A percentile compares a stretch with the other conserved stretches of the same genome.
Evolutionary conservation across 2,797 vertebrate species (phyloP).

Genomic region (Rhinoraja longicauda): DNA sequence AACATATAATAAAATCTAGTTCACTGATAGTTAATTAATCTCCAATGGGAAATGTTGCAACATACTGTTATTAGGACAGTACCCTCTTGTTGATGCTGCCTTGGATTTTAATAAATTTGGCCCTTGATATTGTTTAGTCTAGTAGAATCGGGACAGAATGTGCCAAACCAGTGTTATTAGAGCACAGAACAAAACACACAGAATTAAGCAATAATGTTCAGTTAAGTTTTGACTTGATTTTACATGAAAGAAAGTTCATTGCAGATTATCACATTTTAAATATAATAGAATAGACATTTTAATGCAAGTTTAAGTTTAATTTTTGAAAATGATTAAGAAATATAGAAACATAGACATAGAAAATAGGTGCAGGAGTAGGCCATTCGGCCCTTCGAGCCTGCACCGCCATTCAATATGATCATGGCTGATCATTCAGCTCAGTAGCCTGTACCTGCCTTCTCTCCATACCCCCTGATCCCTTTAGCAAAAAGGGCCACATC

Average conservation of each 20-base stretch:
- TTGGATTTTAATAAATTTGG: constrained; percentile 35
- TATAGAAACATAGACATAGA: too few relatives aligned
- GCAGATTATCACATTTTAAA: constrained; percentile 23
- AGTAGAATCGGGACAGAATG: background rate
- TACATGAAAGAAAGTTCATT: background rate
- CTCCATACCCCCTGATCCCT: too few relatives aligned
- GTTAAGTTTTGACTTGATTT: constrained; percentile 29
- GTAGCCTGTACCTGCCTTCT: too few relatives aligned
- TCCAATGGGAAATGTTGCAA: background rate
- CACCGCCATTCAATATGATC: too few relatives aligned
- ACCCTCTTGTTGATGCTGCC: constrained; percentile 9
- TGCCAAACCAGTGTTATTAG: constrained; percentile 37
- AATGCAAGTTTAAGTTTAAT: background rate
- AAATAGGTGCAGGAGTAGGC: too few relatives aligned
- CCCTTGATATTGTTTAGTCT: constrained; percentile 31
- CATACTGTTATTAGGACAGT: background rate
- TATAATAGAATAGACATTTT: background rate
- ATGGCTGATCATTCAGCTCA: too few relatives aligned
- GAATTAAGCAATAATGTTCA: constrained; percentile 16
- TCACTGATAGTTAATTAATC: constrained; percentile 32
- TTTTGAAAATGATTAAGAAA: background rate
- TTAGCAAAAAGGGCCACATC: too few relatives aligned
- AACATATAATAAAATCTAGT: constrained; percentile 15
- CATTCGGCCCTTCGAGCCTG: too few relatives aligned
- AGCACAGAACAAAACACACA: constrained; percentile 34